Evolutionary conservation across 2,888 invertebrate species (phyloP), one percentile per base, ranked within the genome.

Genomic region (Melieria omissa): DNA sequence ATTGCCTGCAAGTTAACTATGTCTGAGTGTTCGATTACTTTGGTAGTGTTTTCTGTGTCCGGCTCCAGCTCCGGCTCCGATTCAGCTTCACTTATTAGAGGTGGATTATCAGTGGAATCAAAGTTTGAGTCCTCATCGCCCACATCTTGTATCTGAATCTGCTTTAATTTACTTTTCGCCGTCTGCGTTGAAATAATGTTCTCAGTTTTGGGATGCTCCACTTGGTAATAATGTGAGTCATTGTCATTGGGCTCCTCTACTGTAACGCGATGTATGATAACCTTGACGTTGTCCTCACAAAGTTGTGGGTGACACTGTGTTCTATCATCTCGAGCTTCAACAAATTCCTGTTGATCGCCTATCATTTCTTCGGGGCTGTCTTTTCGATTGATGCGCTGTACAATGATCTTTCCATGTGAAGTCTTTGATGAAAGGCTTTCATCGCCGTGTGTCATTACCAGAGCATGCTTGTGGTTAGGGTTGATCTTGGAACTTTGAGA

Each of bases 71-170:
- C 81, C 65, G 81, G 75, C 41, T 90, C 90, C 80, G 92, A 92
- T 58, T 90, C 89, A 42, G 89, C 90, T 84, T 93, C 93, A 54
- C 90, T 89, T 12, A 93, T 88, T 44, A 92, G 83, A 10, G 90
- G 88, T 78, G 88, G 88, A 78, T 86, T 88, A 70, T 89, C 88
- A 69, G 89, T 80, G 12, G 80, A 81, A 67, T 86, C 83, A 29
- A 3, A 29, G 55, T 88, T 82, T 4, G 84, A 85, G 45, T 84
- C 85, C 57, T 80, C 82, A 65, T 87, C 86, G 72, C 86, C 85
- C 45, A 86, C 77, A 70, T 87, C 88, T 66, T 86, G 86, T 44
- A 87, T 87, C 65, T 83, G 83, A 42, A 82, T 68, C 46, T 65
- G 65, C 14, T 62, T 61, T 46, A 65, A 3, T 42, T 75, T 65